Percentiles rank a stretch among this genome's conserved stretches.
phyloP scores from a whole-genome alignment of 2,113 vertebrate genomes.

The Chascanopsetta lugubris region DNA sequence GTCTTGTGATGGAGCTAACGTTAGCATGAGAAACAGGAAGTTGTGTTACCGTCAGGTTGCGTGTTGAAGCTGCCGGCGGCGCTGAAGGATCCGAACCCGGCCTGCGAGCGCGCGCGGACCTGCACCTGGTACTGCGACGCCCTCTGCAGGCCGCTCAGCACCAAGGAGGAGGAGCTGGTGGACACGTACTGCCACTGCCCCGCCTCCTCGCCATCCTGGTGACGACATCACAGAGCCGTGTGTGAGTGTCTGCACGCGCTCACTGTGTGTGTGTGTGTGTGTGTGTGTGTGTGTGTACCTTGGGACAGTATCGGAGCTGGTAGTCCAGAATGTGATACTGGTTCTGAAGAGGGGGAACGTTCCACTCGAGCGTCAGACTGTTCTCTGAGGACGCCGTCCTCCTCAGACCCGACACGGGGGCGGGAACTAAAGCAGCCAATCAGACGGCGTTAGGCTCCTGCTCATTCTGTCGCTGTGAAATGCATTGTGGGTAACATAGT shows the following conservation, averaged over 20 bases:
- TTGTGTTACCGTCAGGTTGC: slow-evolving; percentile 80
- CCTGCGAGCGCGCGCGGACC: slow-evolving; percentile 83
- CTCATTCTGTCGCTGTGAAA: neutral
- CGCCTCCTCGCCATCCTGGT: slow-evolving; percentile 57
- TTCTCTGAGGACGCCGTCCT: slow-evolving; percentile 72
- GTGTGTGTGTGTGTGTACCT: slow-evolving; percentile 69
- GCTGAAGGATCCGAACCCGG: slow-evolving; percentile 85
- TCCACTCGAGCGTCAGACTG: slow-evolving; percentile 82
- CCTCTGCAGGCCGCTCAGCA: slow-evolving; percentile 75
- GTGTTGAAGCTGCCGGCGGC: slow-evolving; percentile 76
- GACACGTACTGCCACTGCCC: slow-evolving; percentile 80
- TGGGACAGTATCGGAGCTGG: slow-evolving; percentile 85
- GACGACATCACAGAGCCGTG: slow-evolving; percentile 4
- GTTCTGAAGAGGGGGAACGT: slow-evolving; percentile 59
- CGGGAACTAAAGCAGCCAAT: slow-evolving; percentile 76
- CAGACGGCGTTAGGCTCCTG: neutral
- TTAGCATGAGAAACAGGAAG: too few species aligned
- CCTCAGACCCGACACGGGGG: slow-evolving; percentile 77
- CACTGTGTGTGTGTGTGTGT: slow-evolving; percentile 24
- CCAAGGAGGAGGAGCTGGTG: slow-evolving; percentile 72
- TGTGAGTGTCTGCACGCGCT: neutral
- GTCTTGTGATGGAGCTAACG: too few species aligned
- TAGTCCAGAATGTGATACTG: slow-evolving; percentile 83
- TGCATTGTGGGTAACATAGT: slow-evolving; percentile 31
- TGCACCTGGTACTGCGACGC: slow-evolving; percentile 82